phyloP scores from a whole-genome alignment of 2,888 invertebrate genomes.

The Melanargia galathea region DNA sequence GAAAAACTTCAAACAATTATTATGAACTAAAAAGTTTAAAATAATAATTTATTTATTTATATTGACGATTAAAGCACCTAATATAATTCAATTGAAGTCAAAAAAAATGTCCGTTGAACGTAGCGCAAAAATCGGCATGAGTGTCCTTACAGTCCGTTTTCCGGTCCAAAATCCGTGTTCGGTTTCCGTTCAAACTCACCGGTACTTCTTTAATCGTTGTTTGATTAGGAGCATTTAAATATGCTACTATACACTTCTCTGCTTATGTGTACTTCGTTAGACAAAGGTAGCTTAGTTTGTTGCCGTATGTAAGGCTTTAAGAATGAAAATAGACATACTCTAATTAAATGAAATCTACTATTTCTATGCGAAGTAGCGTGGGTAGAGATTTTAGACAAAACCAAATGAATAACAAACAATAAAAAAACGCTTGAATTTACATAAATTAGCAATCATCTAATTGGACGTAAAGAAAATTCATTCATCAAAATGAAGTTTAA shows the following conservation, averaged over 20 bases:
- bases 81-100: no score
- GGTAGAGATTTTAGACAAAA: conserved; percentile 7
- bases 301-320: conserved; percentile 17
- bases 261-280: conserved; percentile 14
- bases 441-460: conserved; percentile 3
- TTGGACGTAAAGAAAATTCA: not conserved
- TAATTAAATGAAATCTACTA: conserved; percentile 23
- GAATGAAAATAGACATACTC: conserved; percentile 22
- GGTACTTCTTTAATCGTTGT: no score
- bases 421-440: conserved; percentile 2
- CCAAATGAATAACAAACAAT: not conserved
- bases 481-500: no score
- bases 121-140: no score
- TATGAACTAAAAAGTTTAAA: no score
- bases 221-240: not conserved
- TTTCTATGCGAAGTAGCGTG: conserved; percentile 6
- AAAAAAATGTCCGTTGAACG: no score
- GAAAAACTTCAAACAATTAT: no score
- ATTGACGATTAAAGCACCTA: no score
- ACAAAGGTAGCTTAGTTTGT: conserved; percentile 22
- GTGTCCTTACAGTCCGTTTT: no score
- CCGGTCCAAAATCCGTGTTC: no score
- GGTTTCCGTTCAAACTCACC: no score
- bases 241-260: conserved; percentile 5
- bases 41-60: no score